Conservation (phyloP, 2,888 invertebrate genomes). For the Actias luna region DNA sequence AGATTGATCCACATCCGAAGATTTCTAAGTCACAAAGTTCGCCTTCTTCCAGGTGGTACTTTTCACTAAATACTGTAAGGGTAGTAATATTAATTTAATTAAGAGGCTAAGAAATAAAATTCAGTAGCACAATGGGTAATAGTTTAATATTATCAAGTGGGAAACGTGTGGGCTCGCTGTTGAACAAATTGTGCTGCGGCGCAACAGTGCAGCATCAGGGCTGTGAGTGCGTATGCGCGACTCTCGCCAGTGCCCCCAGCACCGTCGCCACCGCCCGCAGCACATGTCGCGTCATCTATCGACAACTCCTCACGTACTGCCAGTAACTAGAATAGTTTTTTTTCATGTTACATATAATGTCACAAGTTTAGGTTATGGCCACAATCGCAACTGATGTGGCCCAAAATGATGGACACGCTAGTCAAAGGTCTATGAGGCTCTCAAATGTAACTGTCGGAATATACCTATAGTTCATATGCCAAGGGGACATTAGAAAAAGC, state of each 20-base stretch:
- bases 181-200: constrained; percentile 93
- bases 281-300: constrained; percentile 56
- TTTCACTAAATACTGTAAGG: too few species aligned
- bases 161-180: constrained; percentile 48
- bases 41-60: too few species aligned
- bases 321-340: constrained; percentile 50
- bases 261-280: constrained; percentile 37
- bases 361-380: too few species aligned
- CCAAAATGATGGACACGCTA: too few species aligned
- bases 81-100: neutral
- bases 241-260: constrained; percentile 83
- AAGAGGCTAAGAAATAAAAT: constrained; percentile 29
- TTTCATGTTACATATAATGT: neutral
- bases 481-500: too few species aligned
- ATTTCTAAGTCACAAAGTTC: too few species aligned
- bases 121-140: constrained; percentile 42
- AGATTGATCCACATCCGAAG: too few species aligned
- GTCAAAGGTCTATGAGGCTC: too few species aligned
- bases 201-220: constrained; percentile 96
- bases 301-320: constrained; percentile 74
- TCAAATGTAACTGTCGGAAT: too few species aligned
- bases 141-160: constrained; percentile 62
- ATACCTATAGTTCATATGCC: too few species aligned
- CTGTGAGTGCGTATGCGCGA: constrained; percentile 94
- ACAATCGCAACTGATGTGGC: too few species aligned